These are phyloP conservation scores for Halcyon leucocephala DNA, from an alignment of 2,797 vertebrate species.

Conservation along the genomic window DNA sequence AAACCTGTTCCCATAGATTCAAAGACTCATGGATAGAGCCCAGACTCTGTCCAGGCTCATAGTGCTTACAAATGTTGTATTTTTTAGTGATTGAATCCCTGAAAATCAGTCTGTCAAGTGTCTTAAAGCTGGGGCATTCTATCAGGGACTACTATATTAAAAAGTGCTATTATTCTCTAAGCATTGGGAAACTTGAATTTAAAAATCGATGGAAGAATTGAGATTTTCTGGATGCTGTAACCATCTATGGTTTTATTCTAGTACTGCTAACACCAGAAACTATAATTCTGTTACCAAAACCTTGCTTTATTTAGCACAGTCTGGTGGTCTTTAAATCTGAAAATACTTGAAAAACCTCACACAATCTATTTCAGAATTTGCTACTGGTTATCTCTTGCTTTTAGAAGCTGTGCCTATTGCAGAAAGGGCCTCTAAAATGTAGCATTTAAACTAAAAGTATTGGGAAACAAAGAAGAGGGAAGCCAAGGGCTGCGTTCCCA, in stretches of 20 bases:
- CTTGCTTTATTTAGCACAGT: not conserved
- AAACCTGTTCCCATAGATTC: not conserved
- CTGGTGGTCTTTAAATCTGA: not conserved
- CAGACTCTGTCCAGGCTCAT: not conserved
- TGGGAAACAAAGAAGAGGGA: not conserved
- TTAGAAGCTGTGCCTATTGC: not conserved
- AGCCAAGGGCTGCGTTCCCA: not conserved
- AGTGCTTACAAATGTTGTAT: not conserved
- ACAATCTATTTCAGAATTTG: not conserved
- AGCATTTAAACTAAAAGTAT: not conserved
- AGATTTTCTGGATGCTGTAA: not conserved
- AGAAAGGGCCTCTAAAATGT: not conserved
- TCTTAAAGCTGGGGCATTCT: not conserved
- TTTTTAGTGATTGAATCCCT: not conserved
- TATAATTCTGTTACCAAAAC: not conserved
- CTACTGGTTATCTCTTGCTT: not conserved
- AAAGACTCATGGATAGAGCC: not conserved
- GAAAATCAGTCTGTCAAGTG: not conserved
- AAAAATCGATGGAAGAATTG: not conserved
- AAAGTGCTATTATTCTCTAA: not conserved
- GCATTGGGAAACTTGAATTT: not conserved
- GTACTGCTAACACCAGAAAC: not conserved
- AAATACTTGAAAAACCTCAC: not conserved
- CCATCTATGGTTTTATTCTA: not conserved
- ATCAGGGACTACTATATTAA: not conserved